Conservation (phyloP, 2,797 vertebrate genomes). For the Clarias laeviceps region DNA sequence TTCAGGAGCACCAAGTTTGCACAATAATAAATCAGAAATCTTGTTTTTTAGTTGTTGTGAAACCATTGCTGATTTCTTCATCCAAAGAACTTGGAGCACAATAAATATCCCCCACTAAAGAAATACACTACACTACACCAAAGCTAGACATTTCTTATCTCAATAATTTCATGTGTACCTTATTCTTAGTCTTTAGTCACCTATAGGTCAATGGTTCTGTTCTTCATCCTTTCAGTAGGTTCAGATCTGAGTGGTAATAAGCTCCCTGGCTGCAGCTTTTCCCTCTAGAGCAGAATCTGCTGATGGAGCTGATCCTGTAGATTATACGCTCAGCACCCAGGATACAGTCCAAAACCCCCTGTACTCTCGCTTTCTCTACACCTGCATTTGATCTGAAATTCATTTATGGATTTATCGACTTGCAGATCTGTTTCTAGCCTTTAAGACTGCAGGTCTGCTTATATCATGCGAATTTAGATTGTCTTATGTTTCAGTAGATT, state of each 20-base stretch:
- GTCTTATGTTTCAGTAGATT: slow-evolving; percentile 13
- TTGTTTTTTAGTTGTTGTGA: background rate
- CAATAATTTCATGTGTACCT: background rate
- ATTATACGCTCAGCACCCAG: slow-evolving; percentile 30
- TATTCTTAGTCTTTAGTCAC: background rate
- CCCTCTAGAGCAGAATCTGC: slow-evolving; percentile 35
- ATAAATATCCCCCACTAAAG: background rate
- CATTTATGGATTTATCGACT: slow-evolving; percentile 44
- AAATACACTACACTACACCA: background rate
- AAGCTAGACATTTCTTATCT: background rate
- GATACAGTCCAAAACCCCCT: slow-evolving; percentile 28
- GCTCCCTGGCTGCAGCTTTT: slow-evolving; percentile 18
- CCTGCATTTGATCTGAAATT: slow-evolving; percentile 50
- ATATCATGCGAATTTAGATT: slow-evolving; percentile 11
- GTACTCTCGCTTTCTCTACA: background rate
- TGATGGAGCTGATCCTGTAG: slow-evolving; percentile 46
- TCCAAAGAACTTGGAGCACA: background rate
- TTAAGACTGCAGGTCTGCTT: slow-evolving; percentile 5
- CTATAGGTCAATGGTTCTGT: slow-evolving; percentile 5
- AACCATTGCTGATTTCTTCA: background rate
- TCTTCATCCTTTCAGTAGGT: slow-evolving; percentile 20
- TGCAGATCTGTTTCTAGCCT: slow-evolving; percentile 29
- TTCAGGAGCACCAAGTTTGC: background rate
- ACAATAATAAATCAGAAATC: background rate
- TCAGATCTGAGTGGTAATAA: background rate